A percentile compares a stretch with the other conserved stretches of the same genome.
Conservation (phyloP, 2,888 invertebrate genomes). For the Luperina testacea region DNA sequence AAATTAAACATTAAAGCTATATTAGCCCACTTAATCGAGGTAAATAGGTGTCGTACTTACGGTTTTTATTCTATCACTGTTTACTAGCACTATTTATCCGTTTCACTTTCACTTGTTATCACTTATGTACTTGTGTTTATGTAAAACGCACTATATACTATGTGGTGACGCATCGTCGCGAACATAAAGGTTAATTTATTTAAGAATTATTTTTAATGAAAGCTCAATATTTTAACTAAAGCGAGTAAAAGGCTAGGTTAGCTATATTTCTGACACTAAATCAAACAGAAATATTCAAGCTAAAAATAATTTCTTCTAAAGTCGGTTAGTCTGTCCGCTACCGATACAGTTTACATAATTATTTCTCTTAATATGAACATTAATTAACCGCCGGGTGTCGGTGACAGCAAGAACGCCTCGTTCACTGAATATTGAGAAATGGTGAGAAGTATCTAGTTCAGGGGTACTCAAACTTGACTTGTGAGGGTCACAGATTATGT, state of each 20-base stretch:
- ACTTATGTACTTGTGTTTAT: too few species aligned
- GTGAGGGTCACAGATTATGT: neutral
- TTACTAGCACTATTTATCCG: too few species aligned
- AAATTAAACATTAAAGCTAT: too few species aligned
- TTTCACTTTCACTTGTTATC: too few species aligned
- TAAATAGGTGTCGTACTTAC: too few species aligned
- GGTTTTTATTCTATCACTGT: too few species aligned
- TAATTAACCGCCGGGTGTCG: conserved; percentile 60
- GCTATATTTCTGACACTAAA: neutral
- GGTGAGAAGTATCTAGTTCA: conserved; percentile 56
- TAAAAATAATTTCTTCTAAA: neutral
- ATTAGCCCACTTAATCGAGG: too few species aligned
- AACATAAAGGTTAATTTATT: too few species aligned
- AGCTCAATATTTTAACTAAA: neutral
- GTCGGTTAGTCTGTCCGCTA: conserved; percentile 27
- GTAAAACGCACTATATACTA: too few species aligned
- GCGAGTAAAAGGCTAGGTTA: neutral
- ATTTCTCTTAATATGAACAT: conserved; percentile 64
- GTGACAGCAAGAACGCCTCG: conserved; percentile 56
- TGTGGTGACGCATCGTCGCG: too few species aligned
- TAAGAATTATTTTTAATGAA: too few species aligned
- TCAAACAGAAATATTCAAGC: neutral
- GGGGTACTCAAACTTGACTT: conserved; percentile 24
- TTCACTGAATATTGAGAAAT: conserved; percentile 65
- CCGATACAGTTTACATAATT: conserved; percentile 59